phyloP scores from a whole-genome alignment of 2,888 invertebrate species.

The Leucophenga maculata region DNA sequence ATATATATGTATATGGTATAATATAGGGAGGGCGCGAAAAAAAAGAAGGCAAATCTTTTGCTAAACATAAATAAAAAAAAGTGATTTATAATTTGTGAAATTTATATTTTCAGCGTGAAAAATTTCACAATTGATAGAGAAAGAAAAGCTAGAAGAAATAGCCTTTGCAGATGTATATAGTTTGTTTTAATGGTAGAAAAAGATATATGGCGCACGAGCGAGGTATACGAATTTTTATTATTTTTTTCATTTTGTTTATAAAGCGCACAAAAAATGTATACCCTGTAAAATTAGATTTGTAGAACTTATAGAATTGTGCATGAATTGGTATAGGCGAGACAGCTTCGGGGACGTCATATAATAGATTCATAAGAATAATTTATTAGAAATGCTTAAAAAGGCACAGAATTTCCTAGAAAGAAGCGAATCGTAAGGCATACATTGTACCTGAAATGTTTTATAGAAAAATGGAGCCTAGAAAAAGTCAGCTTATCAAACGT shows the following conservation, averaged over 20 bases:
- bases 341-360: neutral
- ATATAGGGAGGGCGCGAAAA: neutral
- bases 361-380: neutral
- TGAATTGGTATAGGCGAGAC: neutral
- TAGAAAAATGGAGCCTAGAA: no score
- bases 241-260: constrained; percentile 1
- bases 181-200: neutral
- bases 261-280: no score
- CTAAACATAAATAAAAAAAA: constrained; percentile 18
- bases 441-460: no score
- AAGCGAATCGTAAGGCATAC: no score
- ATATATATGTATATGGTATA: neutral
- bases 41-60: neutral
- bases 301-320: no score
- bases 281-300: no score
- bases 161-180: no score
- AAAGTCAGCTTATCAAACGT: no score
- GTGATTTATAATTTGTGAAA: constrained; percentile 23
- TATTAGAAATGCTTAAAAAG: no score
- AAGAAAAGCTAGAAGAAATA: constrained; percentile 5
- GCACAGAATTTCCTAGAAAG: no score
- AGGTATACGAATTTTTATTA: neutral
- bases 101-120: constrained; percentile 14
- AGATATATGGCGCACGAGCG: constrained; percentile 1
- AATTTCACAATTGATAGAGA: constrained; percentile 19